A percentile compares a stretch with the other conserved stretches of the same genome.
phyloP scores from a whole-genome alignment of 2,113 vertebrate genomes.

The Telmatochromis sp. region DNA sequence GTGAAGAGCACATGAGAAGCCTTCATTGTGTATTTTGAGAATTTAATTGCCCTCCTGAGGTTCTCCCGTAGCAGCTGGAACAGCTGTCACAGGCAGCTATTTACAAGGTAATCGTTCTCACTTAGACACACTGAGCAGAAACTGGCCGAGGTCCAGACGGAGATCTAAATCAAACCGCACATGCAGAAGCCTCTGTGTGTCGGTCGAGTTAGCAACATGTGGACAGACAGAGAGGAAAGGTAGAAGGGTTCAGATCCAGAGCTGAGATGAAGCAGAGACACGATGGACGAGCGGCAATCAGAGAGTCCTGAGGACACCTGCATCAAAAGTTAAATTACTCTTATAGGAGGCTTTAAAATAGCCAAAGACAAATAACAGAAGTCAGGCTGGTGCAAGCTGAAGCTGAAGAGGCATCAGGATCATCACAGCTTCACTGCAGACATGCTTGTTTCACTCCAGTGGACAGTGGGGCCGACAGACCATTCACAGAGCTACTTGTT shows the following conservation, averaged over 20 bases:
- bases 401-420: neutral
- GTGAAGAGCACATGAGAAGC: neutral
- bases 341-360: neutral
- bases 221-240: neutral
- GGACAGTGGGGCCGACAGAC: neutral
- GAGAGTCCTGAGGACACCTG: neutral
- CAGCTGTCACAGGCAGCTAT: conserved; percentile 1
- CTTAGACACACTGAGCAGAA: neutral
- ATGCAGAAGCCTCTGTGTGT: neutral
- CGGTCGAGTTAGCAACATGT: neutral
- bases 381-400: neutral
- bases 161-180: neutral
- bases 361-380: neutral
- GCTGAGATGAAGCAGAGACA: neutral
- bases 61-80: neutral
- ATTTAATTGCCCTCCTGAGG: neutral
- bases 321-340: neutral
- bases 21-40: neutral
- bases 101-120: conserved; percentile 1
- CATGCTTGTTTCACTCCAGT: neutral
- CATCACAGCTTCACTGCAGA: neutral
- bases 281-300: neutral
- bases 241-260: neutral
- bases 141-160: neutral
- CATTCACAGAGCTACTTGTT: neutral